Base-by-base conservation (phyloP, 2,797 vertebrate genomes). In the Bovichtus variegatus region DNA sequence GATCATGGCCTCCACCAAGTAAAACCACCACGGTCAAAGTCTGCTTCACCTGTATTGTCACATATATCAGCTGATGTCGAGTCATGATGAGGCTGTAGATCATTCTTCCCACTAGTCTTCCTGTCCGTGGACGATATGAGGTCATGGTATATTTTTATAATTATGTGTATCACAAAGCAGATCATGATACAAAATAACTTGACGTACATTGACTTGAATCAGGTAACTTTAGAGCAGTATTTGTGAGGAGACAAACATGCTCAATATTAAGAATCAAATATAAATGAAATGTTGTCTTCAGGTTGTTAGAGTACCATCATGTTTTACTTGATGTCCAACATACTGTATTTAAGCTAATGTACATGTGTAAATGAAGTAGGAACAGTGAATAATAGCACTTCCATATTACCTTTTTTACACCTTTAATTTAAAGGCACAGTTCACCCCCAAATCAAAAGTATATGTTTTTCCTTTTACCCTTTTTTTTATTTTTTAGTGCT, bases 1-100 rank as follows among this genome's bases (percentile, higher is more conserved):
- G 88, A 96, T 96, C 78, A 91, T 95, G 91, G 93, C 92, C 1
- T 83, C 91, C 65, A 79, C 50, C 74, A 95, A 95, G 87, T 95
- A 82, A 85, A 85, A 21, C 29, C 46, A 7, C 10, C 11, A 10
- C 15, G 3, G 13, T 2, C 62, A 38, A 4, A 41, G 5, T 25
- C 13, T 10, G 1, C 65, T 36, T 36, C 46, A 41, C 61, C 43
- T 60, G 38, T 27, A 18, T 13, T 27, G 54, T 57, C 44, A 69
- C 68, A n/a, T 11, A 36, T 7, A 55, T 66, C 34, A 76, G 31
- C 82, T 62, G 41, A 83, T 9, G n/a, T 51, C 29, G n/a, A 25
- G 8, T 67, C 51, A 29, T 3, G 6, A 41, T 21, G n/a, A 66
- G 9, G 66, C 34, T 50, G 23, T 74, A 51, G 41, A 13, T 66